phyloP scores from a whole-genome alignment of 2,113 vertebrate species.

The Cyphomyrus plagiostoma region DNA sequence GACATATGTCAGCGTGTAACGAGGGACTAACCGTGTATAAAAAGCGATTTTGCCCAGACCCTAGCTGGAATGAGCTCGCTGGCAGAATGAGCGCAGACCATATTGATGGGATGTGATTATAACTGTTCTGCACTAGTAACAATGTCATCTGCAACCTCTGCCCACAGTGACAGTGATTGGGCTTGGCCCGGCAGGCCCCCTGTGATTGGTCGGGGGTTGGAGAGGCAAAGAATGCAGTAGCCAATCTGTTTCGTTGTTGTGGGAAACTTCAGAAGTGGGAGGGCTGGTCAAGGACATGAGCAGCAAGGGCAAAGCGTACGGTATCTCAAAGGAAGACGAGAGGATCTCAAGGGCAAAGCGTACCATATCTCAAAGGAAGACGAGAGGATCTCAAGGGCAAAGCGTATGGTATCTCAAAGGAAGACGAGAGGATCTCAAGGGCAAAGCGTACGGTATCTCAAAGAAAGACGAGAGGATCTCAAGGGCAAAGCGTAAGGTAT shows the following conservation, averaged over 20 bases:
- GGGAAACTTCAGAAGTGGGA: slow-evolving; percentile 11
- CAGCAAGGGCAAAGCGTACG: neutral
- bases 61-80: neutral
- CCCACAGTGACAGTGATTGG: slow-evolving; percentile 62
- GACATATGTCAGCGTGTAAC: neutral
- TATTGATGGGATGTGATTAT: slow-evolving; percentile 61
- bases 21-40: neutral
- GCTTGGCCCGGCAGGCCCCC: slow-evolving; percentile 23
- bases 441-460: too few species aligned
- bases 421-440: too few species aligned
- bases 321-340: too few species aligned
- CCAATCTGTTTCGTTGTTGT: neutral
- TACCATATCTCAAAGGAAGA: too few species aligned
- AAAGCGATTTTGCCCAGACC: neutral
- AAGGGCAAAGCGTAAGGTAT: too few species aligned
- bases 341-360: too few species aligned
- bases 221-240: neutral
- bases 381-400: too few species aligned
- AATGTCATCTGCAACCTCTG: slow-evolving; percentile 63
- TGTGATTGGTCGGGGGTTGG: slow-evolving; percentile 17
- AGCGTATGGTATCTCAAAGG: too few species aligned
- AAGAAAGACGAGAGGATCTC: too few species aligned
- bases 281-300: neutral
- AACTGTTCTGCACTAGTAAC: slow-evolving; percentile 55
- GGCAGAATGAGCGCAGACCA: neutral